Evolutionary conservation across 2,888 invertebrate species (phyloP).

Genomic region (Hirudinaria manillensis): DNA sequence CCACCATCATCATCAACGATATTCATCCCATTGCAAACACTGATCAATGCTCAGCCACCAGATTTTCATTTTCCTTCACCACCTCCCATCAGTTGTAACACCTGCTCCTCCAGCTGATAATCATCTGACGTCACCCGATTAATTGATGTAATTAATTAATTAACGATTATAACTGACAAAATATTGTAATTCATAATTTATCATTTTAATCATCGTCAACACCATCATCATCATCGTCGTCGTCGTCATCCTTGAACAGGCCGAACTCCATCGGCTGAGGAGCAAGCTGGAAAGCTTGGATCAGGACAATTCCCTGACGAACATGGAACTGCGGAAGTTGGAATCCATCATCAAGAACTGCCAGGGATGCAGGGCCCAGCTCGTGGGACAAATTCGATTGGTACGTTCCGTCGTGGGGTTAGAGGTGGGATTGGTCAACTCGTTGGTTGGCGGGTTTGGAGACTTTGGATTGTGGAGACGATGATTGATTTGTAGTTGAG

Average conservation of each 20-base stretch:
- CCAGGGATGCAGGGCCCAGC: neutral
- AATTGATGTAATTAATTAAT: neutral
- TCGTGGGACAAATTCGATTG: slow-evolving; percentile 36
- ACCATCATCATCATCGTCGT: neutral
- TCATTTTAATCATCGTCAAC: neutral
- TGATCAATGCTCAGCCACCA: neutral
- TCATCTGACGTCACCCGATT: neutral
- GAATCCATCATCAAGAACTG: slow-evolving; percentile 40
- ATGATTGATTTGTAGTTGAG: neutral
- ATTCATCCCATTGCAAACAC: neutral
- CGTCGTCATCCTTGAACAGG: neutral
- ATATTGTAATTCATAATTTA: neutral
- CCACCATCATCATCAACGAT: neutral
- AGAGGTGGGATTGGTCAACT: neutral
- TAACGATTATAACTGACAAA: neutral
- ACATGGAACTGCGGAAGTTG: slow-evolving; percentile 48
- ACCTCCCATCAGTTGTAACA: neutral
- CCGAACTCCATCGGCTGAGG: slow-evolving; percentile 44
- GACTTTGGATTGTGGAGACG: neutral
- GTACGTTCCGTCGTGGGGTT: neutral
- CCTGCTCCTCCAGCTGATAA: neutral
- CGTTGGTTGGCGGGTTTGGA: neutral
- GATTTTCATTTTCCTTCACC: no score
- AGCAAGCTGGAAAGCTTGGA: slow-evolving; percentile 44
- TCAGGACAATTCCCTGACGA: slow-evolving; percentile 49